These are phyloP conservation scores for Onychostoma macrolepis DNA, from an alignment of 2,113 vertebrate genomes.

Conservation along the genomic window DNA sequence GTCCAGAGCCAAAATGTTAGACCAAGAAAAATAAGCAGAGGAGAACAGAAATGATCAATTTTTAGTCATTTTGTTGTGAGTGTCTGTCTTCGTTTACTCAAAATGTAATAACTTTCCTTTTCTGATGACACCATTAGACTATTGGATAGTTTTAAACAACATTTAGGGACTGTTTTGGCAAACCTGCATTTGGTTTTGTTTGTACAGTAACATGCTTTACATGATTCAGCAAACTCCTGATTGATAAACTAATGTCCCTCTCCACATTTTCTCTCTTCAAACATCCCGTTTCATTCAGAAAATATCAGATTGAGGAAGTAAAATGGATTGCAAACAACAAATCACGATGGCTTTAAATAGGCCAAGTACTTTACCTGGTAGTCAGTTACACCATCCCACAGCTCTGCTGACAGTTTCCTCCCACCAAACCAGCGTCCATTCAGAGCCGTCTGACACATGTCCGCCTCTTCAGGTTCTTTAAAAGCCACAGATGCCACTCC, in stretches of 20 bases:
- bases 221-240: constrained; percentile 4
- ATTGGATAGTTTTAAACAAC: background rate
- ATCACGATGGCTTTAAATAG: background rate
- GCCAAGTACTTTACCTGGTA: constrained; percentile 82
- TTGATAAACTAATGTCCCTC: background rate
- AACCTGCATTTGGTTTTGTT: background rate
- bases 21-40: constrained; percentile 14
- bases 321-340: background rate
- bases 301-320: background rate
- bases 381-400: constrained; percentile 92
- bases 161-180: background rate
- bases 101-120: background rate
- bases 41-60: background rate
- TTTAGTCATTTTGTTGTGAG: background rate
- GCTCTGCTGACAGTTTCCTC: constrained; percentile 84
- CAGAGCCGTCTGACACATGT: constrained; percentile 83
- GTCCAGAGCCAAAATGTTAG: background rate
- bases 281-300: background rate
- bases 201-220: background rate
- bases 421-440: constrained; percentile 96
- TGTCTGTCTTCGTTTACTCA: background rate
- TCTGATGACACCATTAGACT: background rate
- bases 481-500: constrained; percentile 94
- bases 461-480: constrained; percentile 86
- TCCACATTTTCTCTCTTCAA: background rate